Conservation (phyloP, 2,797 vertebrate species). For the Rhabdophis nuchalis region DNA sequence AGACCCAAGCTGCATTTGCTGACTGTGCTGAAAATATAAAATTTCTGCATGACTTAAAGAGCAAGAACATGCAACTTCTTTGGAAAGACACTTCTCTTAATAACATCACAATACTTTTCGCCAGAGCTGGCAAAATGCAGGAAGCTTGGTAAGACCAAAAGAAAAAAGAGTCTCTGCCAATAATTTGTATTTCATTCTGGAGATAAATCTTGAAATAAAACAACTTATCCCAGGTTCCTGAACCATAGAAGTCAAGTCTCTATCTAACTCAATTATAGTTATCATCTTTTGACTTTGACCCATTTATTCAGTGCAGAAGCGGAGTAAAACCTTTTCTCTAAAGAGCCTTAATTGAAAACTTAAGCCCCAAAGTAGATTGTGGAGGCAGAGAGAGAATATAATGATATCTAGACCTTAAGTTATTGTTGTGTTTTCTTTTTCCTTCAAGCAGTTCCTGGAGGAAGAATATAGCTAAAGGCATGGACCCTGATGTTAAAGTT, state of each 20-base stretch:
- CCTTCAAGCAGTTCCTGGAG: neutral
- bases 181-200: neutral
- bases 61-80: slow-evolving; percentile 9
- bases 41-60: slow-evolving; percentile 49
- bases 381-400: neutral
- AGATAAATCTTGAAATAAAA: neutral
- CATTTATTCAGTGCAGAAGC: neutral
- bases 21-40: slow-evolving; percentile 81
- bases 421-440: neutral
- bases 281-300: too few species aligned
- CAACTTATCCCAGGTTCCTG: neutral
- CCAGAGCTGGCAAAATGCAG: slow-evolving; percentile 73
- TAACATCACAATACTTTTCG: slow-evolving; percentile 70
- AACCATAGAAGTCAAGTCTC: neutral
- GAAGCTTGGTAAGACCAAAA: slow-evolving; percentile 81
- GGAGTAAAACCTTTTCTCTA: too few species aligned
- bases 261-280: neutral
- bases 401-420: neutral
- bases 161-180: neutral
- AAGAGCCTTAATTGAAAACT: too few species aligned
- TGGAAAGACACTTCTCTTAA: slow-evolving; percentile 73
- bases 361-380: neutral
- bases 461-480: neutral
- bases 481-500: neutral
- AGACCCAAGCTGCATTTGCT: slow-evolving; percentile 84